A percentile compares a stretch with the other conserved stretches of the same genome.
phyloP scores from a whole-genome alignment of 2,113 vertebrate species.

The Columba livia region DNA sequence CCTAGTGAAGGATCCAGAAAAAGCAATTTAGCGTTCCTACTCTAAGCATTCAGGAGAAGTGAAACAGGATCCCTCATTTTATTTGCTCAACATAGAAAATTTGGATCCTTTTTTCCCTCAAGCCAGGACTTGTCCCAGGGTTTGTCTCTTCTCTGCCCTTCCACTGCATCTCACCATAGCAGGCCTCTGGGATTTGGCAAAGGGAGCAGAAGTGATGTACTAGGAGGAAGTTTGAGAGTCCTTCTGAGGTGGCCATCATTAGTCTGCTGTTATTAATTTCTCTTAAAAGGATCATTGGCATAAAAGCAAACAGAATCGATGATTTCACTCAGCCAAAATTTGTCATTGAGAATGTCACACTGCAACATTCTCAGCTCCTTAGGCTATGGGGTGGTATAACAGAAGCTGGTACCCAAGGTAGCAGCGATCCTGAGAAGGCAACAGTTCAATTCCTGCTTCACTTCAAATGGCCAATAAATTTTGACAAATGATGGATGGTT shows the following conservation, averaged over 20 bases:
- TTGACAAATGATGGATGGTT: not conserved
- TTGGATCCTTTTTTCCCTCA: not conserved
- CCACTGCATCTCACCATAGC: not conserved
- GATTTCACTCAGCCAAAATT: not conserved
- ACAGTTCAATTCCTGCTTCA: not conserved
- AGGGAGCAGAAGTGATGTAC: not conserved
- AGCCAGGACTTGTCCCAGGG: not conserved
- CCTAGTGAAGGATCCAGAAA: not conserved
- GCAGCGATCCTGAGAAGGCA: not conserved
- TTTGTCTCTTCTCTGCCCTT: not conserved
- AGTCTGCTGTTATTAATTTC: not conserved
- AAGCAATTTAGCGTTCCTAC: not conserved
- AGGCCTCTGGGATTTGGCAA: not conserved
- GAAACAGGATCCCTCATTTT: not conserved
- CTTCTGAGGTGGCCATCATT: not conserved
- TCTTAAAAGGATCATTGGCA: not conserved
- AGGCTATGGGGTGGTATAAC: not conserved
- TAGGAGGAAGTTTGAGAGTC: not conserved
- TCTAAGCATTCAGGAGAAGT: not conserved
- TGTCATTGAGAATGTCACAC: not conserved
- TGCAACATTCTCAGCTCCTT: not conserved
- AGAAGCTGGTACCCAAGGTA: fast-evolving
- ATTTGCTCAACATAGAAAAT: not conserved
- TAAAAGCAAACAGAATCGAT: not conserved
- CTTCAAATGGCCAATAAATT: not conserved